Percentiles rank a stretch among this genome's conserved stretches.
These are phyloP conservation scores for Thumatha senex DNA, from an alignment of 2,888 invertebrate species.

Conservation along the genomic window DNA sequence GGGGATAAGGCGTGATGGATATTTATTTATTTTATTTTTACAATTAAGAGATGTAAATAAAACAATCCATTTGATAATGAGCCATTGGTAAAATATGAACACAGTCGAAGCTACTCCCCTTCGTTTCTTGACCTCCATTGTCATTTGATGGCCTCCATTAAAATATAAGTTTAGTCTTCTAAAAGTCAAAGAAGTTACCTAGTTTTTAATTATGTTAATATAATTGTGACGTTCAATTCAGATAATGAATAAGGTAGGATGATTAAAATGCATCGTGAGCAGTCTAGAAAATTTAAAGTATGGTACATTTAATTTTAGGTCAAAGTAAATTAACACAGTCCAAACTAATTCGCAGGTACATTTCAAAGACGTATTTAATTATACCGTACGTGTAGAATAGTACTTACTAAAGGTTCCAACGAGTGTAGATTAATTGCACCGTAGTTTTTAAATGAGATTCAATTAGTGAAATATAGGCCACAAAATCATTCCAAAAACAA, in stretches of 20 bases:
- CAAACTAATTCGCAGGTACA: constrained; percentile 28
- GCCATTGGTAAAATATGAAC: constrained; percentile 20
- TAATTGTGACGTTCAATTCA: neutral
- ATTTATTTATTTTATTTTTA: no score
- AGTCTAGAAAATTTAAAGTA: constrained; percentile 27
- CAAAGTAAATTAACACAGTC: constrained; percentile 36
- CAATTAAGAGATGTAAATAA: constrained; percentile 50
- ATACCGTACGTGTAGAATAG: constrained; percentile 19
- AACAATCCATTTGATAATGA: constrained; percentile 54
- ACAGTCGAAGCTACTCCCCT: no score
- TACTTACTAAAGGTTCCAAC: constrained; percentile 35
- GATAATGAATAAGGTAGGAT: constrained; percentile 25
- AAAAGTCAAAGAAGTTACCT: constrained; percentile 8
- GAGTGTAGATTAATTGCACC: constrained; percentile 66
- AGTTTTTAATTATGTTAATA: constrained; percentile 21
- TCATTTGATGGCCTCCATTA: no score
- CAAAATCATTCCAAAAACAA: no score
- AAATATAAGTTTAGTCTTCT: neutral
- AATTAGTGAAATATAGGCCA: constrained; percentile 53
- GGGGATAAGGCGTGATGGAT: no score
- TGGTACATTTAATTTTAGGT: constrained; percentile 20
- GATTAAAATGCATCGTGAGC: constrained; percentile 22
- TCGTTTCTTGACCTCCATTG: no score
- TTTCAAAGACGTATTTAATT: constrained; percentile 33
- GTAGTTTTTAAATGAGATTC: constrained; percentile 65